Percentiles rank a stretch among this genome's conserved stretches.
Evolutionary conservation across 2,888 invertebrate species (phyloP).

Genomic region (Shargacucullia verbasci): DNA sequence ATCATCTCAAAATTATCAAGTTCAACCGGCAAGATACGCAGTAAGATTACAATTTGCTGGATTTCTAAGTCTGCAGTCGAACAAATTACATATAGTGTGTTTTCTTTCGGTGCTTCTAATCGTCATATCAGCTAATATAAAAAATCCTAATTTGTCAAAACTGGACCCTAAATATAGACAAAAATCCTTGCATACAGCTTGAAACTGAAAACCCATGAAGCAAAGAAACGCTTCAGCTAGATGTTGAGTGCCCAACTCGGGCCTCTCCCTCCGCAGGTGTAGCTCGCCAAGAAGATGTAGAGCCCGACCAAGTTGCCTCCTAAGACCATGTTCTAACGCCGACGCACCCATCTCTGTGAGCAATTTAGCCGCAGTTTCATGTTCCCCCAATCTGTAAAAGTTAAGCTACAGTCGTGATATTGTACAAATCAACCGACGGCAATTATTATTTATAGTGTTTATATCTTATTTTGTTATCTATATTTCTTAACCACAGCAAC

Average conservation of each 20-base stretch:
- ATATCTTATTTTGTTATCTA: too few relatives aligned
- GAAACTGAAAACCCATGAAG: slow-evolving; percentile 78
- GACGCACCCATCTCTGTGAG: slow-evolving; percentile 83
- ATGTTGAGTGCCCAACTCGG: slow-evolving; percentile 82
- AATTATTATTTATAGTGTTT: too few relatives aligned
- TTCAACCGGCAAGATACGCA: too few relatives aligned
- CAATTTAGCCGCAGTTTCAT: slow-evolving; percentile 75
- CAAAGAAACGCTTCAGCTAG: slow-evolving; percentile 81
- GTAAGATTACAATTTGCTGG: too few relatives aligned
- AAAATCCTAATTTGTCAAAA: too few relatives aligned
- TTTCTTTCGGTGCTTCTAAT: too few relatives aligned
- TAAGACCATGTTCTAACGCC: slow-evolving; percentile 76
- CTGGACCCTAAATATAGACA: neutral
- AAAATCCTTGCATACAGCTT: slow-evolving; percentile 53
- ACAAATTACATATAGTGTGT: too few relatives aligned
- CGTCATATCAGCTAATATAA: too few relatives aligned
- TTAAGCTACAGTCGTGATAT: neutral
- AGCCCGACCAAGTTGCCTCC: slow-evolving; percentile 79
- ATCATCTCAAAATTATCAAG: too few relatives aligned
- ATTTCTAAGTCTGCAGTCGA: too few relatives aligned
- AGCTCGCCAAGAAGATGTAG: slow-evolving; percentile 82
- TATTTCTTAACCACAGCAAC: too few relatives aligned
- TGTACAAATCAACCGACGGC: neutral
- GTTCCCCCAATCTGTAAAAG: slow-evolving; percentile 71
- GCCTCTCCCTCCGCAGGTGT: slow-evolving; percentile 77